Percentiles rank a stretch among this genome's conserved stretches.
Evolutionary conservation across 1,140 invertebrate genomes (phyloP).

Genomic region (Drosophila asahinai): DNA sequence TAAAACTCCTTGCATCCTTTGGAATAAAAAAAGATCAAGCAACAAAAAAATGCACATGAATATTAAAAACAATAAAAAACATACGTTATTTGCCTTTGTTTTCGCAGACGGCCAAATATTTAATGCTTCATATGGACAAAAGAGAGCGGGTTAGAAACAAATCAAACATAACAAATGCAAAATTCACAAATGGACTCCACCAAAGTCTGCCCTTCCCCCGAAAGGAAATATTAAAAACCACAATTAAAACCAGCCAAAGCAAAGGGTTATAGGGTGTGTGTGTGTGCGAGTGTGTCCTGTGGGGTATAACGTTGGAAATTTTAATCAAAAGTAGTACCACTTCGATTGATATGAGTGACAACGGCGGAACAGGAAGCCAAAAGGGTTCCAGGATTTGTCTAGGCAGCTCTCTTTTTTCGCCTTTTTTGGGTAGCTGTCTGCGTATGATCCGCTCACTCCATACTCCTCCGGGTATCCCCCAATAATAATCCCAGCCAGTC

Average conservation of each 20-base stretch:
- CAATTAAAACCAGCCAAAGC: conserved; percentile 68
- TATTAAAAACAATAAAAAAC: conserved; percentile 81
- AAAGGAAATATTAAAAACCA: conserved; percentile 76
- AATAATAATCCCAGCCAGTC: conserved; percentile 24
- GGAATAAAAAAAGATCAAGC: neutral
- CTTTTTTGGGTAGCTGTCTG: conserved; percentile 31
- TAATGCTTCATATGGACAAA: conserved; percentile 73
- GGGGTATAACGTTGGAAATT: conserved; percentile 60
- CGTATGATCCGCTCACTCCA: conserved; percentile 11
- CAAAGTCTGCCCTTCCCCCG: neutral
- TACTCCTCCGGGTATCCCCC: neutral
- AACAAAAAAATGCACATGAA: conserved; percentile 48
- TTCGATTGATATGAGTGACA: conserved; percentile 79
- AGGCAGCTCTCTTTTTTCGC: conserved; percentile 6
- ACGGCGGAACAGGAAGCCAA: conserved; percentile 26
- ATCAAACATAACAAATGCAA: conserved; percentile 67
- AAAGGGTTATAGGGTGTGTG: conserved; percentile 10
- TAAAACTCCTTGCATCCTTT: conserved; percentile 19
- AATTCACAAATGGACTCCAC: conserved; percentile 28
- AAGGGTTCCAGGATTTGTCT: conserved; percentile 52
- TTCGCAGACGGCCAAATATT: conserved; percentile 70
- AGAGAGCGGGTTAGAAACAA: conserved; percentile 25
- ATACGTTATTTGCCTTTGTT: conserved; percentile 72
- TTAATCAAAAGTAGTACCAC: conserved; percentile 82
- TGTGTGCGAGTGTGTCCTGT: conserved; percentile 3